These are phyloP conservation scores for Biston betularia DNA, from an alignment of 2,888 invertebrate genomes.

Conservation along the genomic window DNA sequence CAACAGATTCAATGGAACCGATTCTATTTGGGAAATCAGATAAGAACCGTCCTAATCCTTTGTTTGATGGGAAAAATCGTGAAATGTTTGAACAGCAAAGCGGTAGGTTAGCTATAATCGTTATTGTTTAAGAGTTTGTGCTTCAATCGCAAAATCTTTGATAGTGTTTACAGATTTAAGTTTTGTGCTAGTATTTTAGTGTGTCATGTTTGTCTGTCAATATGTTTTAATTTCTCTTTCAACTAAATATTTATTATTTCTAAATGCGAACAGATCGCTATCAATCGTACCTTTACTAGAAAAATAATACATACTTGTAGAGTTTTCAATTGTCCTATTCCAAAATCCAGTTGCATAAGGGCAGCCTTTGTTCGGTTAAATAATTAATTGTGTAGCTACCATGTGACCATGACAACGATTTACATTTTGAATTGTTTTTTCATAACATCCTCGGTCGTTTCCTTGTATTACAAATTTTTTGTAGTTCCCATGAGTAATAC, in stretches of 20 bases:
- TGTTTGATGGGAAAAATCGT: not conserved
- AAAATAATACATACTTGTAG: not conserved
- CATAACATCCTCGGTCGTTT: slow-evolving; percentile 8
- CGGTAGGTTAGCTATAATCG: not conserved
- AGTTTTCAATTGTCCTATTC: not conserved
- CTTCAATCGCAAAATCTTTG: too few species aligned
- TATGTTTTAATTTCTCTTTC: too few species aligned
- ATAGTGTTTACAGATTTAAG: too few species aligned
- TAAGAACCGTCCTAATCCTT: not conserved
- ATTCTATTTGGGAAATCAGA: slow-evolving; percentile 10
- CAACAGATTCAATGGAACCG: slow-evolving; percentile 6
- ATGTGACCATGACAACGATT: slow-evolving; percentile 15
- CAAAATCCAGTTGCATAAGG: not conserved
- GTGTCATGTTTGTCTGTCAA: too few species aligned
- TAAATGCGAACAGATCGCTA: too few species aligned
- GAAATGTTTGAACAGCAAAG: not conserved
- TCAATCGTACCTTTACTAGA: not conserved
- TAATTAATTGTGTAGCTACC: slow-evolving; percentile 17
- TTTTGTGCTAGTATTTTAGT: too few species aligned
- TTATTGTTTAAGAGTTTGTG: too few species aligned
- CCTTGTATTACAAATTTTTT: slow-evolving; percentile 1
- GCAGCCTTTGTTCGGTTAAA: slow-evolving; percentile 1
- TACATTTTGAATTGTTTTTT: slow-evolving; percentile 2
- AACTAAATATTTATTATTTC: too few species aligned
- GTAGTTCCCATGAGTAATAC: not conserved